Conservation (phyloP, 2,113 vertebrate species). For the cat (Felis catus) region F.catus_Fca126_mat1.0 CM031424.1:85582001-85582500, state of each 20-base stretch:
- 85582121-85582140: not conserved
- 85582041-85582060: not conserved
- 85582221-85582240: not conserved
- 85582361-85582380: conserved; percentile 53
- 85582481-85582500: not conserved
- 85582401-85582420: conserved; percentile 44
- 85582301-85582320: conserved; percentile 2
- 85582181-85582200: not conserved
- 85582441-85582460: conserved; percentile 48
- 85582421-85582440: conserved; percentile 53
- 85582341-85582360: not conserved
- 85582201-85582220: not conserved
- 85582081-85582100: not conserved
- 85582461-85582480: not conserved
- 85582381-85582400: conserved; percentile 39
- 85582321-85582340: not conserved
- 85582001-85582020: not conserved
- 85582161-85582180: not conserved
- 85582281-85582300: conserved; percentile 49
- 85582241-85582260: not conserved
- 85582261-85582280: conserved; percentile 1
- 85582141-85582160: not conserved
- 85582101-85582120: not conserved
- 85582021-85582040: not conserved
- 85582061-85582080: not conserved